phyloP scores from a whole-genome alignment of 2,797 vertebrate species.

The Myripristis jacobus region DNA sequence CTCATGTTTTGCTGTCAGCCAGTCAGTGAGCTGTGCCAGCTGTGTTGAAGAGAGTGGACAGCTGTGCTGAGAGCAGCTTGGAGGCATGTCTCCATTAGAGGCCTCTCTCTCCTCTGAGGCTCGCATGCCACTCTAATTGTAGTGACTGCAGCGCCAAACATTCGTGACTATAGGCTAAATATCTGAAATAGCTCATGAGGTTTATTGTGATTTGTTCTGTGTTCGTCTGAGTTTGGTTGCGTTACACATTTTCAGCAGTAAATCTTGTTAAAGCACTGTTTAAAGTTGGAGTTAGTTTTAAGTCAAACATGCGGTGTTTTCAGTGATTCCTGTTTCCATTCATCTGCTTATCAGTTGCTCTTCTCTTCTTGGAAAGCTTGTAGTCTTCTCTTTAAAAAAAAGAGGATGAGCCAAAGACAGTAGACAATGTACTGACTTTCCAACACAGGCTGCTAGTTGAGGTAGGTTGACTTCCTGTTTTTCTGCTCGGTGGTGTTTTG shows the following conservation, averaged over 20 bases:
- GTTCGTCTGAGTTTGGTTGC: constrained; percentile 1
- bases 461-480: constrained; percentile 72
- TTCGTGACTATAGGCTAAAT: constrained; percentile 10
- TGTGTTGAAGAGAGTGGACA: constrained; percentile 47
- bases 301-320: background rate
- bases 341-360: constrained; percentile 33
- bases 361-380: constrained; percentile 22
- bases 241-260: constrained; percentile 3
- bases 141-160: constrained; percentile 1
- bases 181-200: constrained; percentile 19
- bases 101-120: background rate
- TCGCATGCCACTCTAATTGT: constrained; percentile 29
- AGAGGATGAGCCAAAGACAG: constrained; percentile 33
- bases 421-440: constrained; percentile 40
- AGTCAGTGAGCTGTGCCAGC: constrained; percentile 30
- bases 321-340: constrained; percentile 16
- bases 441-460: constrained; percentile 56
- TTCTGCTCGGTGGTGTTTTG: constrained; percentile 36
- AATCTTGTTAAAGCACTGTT: constrained; percentile 7
- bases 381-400: constrained; percentile 33
- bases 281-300: background rate
- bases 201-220: constrained; percentile 21
- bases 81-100: constrained; percentile 5
- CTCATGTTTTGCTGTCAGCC: constrained; percentile 45
- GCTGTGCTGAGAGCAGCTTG: constrained; percentile 36